These are phyloP conservation scores for Myioborus melanocephalus DNA, from an alignment of 2,797 vertebrate species.

Conservation along the genomic window DNA sequence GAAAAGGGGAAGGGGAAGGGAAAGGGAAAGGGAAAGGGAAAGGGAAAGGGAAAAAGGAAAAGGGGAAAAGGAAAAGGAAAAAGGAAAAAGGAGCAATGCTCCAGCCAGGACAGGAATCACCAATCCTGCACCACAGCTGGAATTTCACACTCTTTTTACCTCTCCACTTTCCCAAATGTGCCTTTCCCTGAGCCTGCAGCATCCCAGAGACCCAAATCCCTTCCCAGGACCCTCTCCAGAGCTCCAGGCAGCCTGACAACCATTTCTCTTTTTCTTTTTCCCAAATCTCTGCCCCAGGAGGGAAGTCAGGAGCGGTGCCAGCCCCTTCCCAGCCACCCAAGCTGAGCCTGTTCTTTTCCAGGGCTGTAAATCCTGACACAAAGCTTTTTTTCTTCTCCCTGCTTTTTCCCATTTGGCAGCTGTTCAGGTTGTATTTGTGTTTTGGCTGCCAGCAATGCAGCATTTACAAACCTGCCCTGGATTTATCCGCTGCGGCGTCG, in stretches of 20 bases:
- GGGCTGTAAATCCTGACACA: conserved; percentile 19
- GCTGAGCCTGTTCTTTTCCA: not conserved
- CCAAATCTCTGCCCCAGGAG: not conserved
- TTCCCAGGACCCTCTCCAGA: not conserved
- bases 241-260: not conserved
- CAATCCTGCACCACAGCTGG: not conserved
- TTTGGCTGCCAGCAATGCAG: conserved; percentile 62
- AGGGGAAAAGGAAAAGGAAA: no score
- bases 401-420: conserved; percentile 14
- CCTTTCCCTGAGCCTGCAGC: not conserved
- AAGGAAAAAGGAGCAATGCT: no score
- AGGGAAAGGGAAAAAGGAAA: no score
- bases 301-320: not conserved
- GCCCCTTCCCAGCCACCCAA: not conserved
- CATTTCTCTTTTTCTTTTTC: not conserved
- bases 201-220: not conserved
- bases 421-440: conserved; percentile 38
- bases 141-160: not conserved
- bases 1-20: not conserved
- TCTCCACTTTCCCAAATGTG: accelerated
- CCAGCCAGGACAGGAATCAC: not conserved
- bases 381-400: not conserved
- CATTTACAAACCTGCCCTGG: conserved; percentile 48
- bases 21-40: no score
- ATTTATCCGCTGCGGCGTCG: conserved; percentile 6